phyloP scores from a whole-genome alignment of 53 echinoderm and acorn worm genomes.

The Zoroaster sp. region DNA sequence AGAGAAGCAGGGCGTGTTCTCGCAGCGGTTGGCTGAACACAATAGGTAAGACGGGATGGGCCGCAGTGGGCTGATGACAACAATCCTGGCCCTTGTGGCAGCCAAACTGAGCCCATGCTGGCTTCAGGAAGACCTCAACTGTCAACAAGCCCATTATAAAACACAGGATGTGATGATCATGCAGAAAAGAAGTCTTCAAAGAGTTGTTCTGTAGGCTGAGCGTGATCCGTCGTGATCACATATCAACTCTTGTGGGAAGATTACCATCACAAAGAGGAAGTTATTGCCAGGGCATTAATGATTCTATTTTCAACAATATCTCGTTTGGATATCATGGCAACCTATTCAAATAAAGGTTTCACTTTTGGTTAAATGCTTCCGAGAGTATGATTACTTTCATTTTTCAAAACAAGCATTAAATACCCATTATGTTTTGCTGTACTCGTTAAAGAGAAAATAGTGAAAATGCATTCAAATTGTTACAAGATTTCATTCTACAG shows the following conservation, averaged over 20 bases:
- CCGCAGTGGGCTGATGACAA: conserved; percentile 13
- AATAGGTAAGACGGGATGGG: conserved; percentile 40
- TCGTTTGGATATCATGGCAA: too few species aligned
- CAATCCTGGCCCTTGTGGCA: conserved; percentile 35
- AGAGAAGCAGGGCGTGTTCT: not conserved
- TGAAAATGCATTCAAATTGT: too few species aligned
- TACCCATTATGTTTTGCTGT: too few species aligned
- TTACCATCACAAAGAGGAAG: too few species aligned
- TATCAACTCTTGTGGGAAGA: not conserved
- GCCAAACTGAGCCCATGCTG: not conserved
- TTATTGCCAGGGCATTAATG: too few species aligned
- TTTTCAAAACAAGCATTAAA: too few species aligned
- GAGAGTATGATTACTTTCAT: too few species aligned
- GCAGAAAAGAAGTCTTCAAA: conserved; percentile 12
- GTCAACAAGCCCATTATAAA: conserved; percentile 50
- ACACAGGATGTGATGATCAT: conserved; percentile 52
- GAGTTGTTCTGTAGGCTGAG: conserved; percentile 35
- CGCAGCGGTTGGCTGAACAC: conserved; percentile 40
- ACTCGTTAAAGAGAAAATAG: too few species aligned
- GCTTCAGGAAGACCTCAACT: conserved; percentile 24
- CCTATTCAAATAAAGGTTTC: too few species aligned
- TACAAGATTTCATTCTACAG: too few species aligned
- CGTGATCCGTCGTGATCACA: conserved; percentile 4
- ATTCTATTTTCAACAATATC: too few species aligned
- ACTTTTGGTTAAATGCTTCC: too few species aligned